A percentile compares a stretch with the other conserved stretches of the same genome.
Conservation (phyloP, 1,140 invertebrate species). For the Caenorhabditis inopinata region DNA sequence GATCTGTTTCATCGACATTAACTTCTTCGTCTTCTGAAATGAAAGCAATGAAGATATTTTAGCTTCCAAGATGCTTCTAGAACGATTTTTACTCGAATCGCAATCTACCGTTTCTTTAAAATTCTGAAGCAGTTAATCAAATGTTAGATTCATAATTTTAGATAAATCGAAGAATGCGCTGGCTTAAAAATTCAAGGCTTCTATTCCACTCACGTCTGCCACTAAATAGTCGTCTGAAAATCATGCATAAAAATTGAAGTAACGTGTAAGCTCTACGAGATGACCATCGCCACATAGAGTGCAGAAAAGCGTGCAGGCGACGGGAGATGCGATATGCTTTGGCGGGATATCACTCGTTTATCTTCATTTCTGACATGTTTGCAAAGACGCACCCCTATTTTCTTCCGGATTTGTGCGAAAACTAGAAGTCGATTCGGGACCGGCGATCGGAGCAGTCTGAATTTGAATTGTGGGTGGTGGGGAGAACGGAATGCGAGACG, state of each 20-base stretch:
- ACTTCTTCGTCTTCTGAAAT: slow-evolving; percentile 10
- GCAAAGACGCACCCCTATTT: slow-evolving; percentile 5
- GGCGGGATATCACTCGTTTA: not conserved
- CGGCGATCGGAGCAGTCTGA: slow-evolving; percentile 11
- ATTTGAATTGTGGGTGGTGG: not conserved
- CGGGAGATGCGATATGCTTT: not conserved
- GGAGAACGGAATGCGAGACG: not conserved
- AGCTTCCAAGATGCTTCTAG: no score
- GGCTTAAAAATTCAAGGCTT: no score
- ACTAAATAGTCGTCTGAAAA: not conserved
- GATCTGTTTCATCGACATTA: not conserved
- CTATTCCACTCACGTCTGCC: not conserved
- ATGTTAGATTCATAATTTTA: no score
- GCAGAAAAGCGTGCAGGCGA: not conserved
- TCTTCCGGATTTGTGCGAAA: slow-evolving; percentile 26
- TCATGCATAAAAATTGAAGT: not conserved
- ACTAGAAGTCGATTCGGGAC: slow-evolving; percentile 29
- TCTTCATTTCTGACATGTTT: slow-evolving; percentile 25
- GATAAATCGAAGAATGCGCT: no score
- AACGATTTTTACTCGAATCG: no score
- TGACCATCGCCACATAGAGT: not conserved
- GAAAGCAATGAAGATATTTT: no score
- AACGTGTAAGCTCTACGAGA: not conserved
- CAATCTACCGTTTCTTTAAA: no score
- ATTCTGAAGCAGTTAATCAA: no score